Evolutionary conservation across 2,113 vertebrate species (phyloP).

Genomic region (Megaceryle maxima): DNA sequence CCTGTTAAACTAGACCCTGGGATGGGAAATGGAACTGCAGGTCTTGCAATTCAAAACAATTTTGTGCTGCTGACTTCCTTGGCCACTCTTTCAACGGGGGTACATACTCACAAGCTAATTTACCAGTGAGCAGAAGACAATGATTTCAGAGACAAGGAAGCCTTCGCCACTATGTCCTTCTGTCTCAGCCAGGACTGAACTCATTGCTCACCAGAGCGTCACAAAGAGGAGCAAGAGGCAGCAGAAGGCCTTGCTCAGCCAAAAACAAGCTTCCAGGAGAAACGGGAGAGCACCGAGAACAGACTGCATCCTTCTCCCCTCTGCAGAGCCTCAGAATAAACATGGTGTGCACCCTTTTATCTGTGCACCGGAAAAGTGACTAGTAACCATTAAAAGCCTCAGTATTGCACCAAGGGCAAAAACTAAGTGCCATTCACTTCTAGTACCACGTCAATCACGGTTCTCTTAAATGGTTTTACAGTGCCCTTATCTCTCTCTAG

Average conservation of each 20-base stretch:
- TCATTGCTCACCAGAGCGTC: neutral
- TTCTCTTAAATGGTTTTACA: neutral
- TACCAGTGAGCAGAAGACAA: rapidly evolving
- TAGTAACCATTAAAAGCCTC: neutral
- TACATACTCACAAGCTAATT: neutral
- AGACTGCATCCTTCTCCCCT: rapidly evolving
- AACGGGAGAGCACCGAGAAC: neutral
- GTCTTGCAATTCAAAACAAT: neutral
- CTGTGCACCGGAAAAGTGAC: neutral
- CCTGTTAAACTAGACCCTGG: neutral
- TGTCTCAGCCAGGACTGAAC: neutral
- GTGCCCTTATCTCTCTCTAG: rapidly evolving
- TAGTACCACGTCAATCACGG: rapidly evolving
- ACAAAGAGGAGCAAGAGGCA: neutral
- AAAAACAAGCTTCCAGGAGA: neutral
- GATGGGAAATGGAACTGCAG: neutral
- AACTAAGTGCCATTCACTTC: neutral
- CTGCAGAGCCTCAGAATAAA: neutral
- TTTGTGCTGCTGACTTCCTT: neutral
- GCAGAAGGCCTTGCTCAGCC: neutral
- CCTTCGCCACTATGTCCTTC: rapidly evolving
- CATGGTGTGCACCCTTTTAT: rapidly evolving
- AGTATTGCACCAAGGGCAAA: neutral
- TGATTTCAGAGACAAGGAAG: neutral
- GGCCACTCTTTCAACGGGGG: neutral